Percentiles rank a stretch among this genome's conserved stretches.
Evolutionary conservation across 2,113 vertebrate species (phyloP).

Genomic region (Otis tarda): DNA sequence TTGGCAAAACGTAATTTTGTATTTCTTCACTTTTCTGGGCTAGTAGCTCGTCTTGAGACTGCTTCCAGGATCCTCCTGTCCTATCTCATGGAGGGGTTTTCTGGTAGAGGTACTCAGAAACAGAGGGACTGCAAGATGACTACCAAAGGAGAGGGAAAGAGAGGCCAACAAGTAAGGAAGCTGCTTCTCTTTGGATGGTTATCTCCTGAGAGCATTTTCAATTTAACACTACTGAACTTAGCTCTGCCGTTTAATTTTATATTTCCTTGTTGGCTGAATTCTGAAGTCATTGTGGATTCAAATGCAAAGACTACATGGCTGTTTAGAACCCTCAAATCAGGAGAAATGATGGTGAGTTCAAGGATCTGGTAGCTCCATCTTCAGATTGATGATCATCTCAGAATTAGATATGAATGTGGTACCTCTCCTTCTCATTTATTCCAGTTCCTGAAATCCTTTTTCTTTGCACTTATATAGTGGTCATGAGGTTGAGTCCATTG

Average conservation of each 20-base stretch:
- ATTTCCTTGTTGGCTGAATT: slow-evolving; percentile 19
- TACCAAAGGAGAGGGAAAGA: not conserved
- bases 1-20: not conserved
- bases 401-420: not conserved
- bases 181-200: not conserved
- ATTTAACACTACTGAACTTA: not conserved
- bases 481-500: not conserved
- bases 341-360: slow-evolving; percentile 20
- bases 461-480: not conserved
- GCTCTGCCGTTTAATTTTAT: not conserved
- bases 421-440: slow-evolving; percentile 27
- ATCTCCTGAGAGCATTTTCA: not conserved
- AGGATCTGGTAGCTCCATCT: not conserved
- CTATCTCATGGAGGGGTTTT: not conserved
- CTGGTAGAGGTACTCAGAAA: not conserved
- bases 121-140: not conserved
- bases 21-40: not conserved
- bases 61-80: not conserved
- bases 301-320: not conserved
- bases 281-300: not conserved
- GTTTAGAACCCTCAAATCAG: not conserved
- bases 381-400: slow-evolving; percentile 10
- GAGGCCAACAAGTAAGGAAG: not conserved
- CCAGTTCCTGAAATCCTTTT: not conserved
- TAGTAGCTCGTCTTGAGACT: not conserved